Percentiles rank a stretch among this genome's conserved stretches.
Conservation (phyloP, 2,797 vertebrate genomes). For the Sardinella longiceps region DNA sequence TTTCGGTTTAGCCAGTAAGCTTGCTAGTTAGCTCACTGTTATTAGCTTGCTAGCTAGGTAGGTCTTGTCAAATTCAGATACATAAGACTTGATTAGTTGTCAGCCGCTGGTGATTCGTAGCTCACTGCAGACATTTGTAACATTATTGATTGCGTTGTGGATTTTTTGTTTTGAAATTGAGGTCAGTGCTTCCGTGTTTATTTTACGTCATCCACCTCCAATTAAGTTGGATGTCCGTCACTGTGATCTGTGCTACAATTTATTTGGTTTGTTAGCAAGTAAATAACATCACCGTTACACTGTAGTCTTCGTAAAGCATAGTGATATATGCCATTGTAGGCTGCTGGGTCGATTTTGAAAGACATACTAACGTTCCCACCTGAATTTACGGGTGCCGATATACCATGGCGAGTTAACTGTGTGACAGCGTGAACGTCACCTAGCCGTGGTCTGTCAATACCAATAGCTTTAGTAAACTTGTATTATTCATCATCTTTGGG, state of each 20-base stretch:
- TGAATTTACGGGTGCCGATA: neutral
- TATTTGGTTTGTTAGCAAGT: constrained; percentile 73
- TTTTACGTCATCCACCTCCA: constrained; percentile 61
- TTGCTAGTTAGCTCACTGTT: constrained; percentile 41
- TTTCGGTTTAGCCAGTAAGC: constrained; percentile 14
- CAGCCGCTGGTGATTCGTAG: neutral
- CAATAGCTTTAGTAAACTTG: neutral
- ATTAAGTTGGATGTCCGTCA: constrained; percentile 67
- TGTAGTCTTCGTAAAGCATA: neutral
- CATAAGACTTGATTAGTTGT: neutral
- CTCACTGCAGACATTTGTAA: neutral
- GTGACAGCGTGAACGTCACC: neutral
- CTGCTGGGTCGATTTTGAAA: neutral
- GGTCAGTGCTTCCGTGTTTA: constrained; percentile 60
- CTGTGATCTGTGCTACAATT: constrained; percentile 61
- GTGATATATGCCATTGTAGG: neutral
- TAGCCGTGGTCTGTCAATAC: neutral
- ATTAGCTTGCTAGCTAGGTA: constrained; percentile 16
- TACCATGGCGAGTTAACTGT: neutral
- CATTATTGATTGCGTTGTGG: neutral
- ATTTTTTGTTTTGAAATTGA: constrained; percentile 30
- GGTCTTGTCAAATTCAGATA: constrained; percentile 8
- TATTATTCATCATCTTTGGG: neutral
- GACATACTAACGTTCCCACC: neutral
- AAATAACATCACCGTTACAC: constrained; percentile 57